Evolutionary conservation across 1,140 invertebrate species (phyloP), one percentile per base, ranked within the genome.

Genomic region (Ostrea edulis): DNA sequence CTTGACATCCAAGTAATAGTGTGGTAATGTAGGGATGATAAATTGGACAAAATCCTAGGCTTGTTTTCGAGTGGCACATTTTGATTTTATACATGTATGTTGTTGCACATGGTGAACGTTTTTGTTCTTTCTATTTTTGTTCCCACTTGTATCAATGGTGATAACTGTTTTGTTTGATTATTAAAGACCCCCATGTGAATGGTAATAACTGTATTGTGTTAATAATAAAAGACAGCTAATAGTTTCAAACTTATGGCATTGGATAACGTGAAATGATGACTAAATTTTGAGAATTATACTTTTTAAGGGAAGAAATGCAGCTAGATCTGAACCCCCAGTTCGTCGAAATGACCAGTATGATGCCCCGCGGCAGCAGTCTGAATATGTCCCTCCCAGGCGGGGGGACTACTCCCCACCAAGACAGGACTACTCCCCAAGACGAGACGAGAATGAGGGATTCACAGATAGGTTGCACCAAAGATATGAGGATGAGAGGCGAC

Each of bases 401-500:
- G 44, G 71, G 71, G 71, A 20, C 25, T 25, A 25, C 71, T 51
- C 71, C 25, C 25, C 71, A 8, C 82, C 82, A 20, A 83, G 53
- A 17, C 17, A 83, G 14, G 82, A 83, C 82, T 83, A 83, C 82
- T 53, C 82, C 20, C 51, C 82, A 8, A 83, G 82, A 25, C 35
- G 29, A 44, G 82, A 83, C 14, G 51, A 52, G 17, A n/a, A 52
- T 25, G 82, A 52, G 1, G 20, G 51, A 53, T 54, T 54, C 44
- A n/a, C 51, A 53, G 82, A 83, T 11, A 51, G 53, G 25, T 35
- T 52, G 8, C 82, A 54, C 20, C 35, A 83, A 20, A n/a, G 25
- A 54, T 83, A 53, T 20, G 53, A 83, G 44, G 82, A 83, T 2
- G 82, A 83, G 44, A 83, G 82, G 44, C 44, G 82, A 53, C 17